phyloP scores from a whole-genome alignment of 2,888 invertebrate genomes.

The Tinea pellionella region DNA sequence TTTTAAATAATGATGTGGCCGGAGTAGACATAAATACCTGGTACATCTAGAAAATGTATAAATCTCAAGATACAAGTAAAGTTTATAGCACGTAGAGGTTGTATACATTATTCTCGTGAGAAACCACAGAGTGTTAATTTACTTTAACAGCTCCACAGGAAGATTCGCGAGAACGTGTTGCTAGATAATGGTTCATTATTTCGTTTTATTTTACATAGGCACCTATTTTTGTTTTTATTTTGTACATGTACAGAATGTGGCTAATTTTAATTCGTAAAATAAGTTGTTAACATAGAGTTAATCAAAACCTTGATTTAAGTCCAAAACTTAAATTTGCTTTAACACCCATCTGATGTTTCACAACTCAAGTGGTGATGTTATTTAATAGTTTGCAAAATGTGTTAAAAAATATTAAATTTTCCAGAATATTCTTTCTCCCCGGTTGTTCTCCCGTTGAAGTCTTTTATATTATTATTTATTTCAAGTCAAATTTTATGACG shows the following conservation, averaged over 20 bases:
- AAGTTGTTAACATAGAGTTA: neutral
- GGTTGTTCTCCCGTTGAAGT: conserved; percentile 38
- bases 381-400: too few relatives aligned
- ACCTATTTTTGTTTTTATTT: neutral
- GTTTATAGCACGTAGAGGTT: too few relatives aligned
- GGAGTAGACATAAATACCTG: too few relatives aligned
- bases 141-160: neutral
- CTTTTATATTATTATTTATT: conserved; percentile 39
- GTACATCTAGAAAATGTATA: too few relatives aligned
- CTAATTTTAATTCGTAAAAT: neutral
- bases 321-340: neutral
- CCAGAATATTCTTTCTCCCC: neutral
- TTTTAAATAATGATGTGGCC: too few relatives aligned
- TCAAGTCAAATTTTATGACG: neutral
- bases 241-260: neutral
- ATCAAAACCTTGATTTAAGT: conserved; percentile 1
- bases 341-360: neutral
- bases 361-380: neutral
- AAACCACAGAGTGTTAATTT: conserved; percentile 14
- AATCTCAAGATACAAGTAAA: too few relatives aligned
- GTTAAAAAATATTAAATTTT: too few relatives aligned
- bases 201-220: too few relatives aligned
- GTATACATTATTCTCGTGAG: neutral
- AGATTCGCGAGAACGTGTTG: neutral
- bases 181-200: neutral